Evolutionary conservation across 1,140 invertebrate species (phyloP).

Genomic region (Aporrectodea caliginosa): DNA sequence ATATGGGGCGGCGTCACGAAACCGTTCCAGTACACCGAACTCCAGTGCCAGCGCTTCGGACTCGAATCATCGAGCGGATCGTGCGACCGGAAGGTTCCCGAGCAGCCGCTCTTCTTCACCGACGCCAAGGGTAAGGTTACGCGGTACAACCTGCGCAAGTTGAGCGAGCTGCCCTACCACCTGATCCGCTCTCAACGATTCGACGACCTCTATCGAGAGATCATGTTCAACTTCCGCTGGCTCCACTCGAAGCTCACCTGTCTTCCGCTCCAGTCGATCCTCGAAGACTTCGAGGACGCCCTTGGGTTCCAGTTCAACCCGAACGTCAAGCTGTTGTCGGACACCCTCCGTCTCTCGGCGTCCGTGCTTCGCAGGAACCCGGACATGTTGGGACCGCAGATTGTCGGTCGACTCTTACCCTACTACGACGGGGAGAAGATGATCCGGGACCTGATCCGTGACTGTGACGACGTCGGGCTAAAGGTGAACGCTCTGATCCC

Average conservation of each 20-base stretch:
- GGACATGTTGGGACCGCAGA: conserved; percentile 91
- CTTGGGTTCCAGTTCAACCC: conserved; percentile 60
- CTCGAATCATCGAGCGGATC: conserved; percentile 79
- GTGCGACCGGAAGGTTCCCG: conserved; percentile 90
- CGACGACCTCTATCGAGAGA: conserved; percentile 86
- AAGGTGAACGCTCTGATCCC: conserved; percentile 72
- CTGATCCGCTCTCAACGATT: conserved; percentile 74
- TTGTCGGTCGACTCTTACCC: conserved; percentile 85
- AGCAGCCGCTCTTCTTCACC: conserved; percentile 88
- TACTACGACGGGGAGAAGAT: conserved; percentile 60
- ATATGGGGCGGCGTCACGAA: conserved; percentile 75
- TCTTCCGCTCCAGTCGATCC: conserved; percentile 83
- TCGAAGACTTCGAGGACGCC: conserved; percentile 94
- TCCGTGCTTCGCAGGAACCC: conserved; percentile 76
- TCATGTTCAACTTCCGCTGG: conserved; percentile 97
- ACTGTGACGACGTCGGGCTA: conserved; percentile 78
- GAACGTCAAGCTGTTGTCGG: conserved; percentile 80
- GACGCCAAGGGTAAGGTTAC: conserved; percentile 71
- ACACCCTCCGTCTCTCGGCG: conserved; percentile 73
- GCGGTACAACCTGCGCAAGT: conserved; percentile 62
- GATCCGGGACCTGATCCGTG: conserved; percentile 75
- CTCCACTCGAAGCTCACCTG: conserved; percentile 91
- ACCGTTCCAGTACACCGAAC: conserved; percentile 93
- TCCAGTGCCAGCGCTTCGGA: conserved; percentile 77
- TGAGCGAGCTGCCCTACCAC: conserved; percentile 85